Percentiles rank a stretch among this genome's conserved stretches.
phyloP scores from a whole-genome alignment of 2,888 invertebrate genomes.

The Tortricodes alternella region DNA sequence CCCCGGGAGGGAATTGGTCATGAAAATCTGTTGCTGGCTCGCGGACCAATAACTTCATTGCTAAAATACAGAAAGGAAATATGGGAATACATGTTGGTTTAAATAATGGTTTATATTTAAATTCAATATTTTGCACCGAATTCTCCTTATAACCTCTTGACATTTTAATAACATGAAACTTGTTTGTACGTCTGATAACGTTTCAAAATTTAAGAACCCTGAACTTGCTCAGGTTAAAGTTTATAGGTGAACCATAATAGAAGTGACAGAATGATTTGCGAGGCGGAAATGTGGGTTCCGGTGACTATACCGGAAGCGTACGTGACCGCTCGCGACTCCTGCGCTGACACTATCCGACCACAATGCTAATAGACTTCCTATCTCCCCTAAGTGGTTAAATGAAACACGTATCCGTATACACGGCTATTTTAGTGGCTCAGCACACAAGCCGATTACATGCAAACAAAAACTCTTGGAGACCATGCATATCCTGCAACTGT shows the following conservation, averaged over 20 bases:
- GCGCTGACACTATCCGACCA: constrained; percentile 49
- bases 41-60: too few species aligned
- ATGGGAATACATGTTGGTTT: too few species aligned
- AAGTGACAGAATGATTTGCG: constrained; percentile 62
- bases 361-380: constrained; percentile 62
- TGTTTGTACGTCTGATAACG: too few species aligned
- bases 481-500: constrained; percentile 36
- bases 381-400: constrained; percentile 39
- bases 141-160: too few species aligned
- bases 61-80: too few species aligned
- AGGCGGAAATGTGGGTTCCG: constrained; percentile 60
- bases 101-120: too few species aligned
- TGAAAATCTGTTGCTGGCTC: too few species aligned
- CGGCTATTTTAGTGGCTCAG: constrained; percentile 2
- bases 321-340: constrained; percentile 45
- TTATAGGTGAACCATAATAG: constrained; percentile 44
- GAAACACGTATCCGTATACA: constrained; percentile 33
- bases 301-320: constrained; percentile 56
- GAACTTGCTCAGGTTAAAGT: neutral
- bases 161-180: too few species aligned
- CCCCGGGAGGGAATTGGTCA: too few species aligned
- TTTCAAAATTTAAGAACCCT: too few species aligned
- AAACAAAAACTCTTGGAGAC: constrained; percentile 32
- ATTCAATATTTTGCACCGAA: too few species aligned
- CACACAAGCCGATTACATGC: constrained; percentile 8